Base-by-base conservation (phyloP, 2,797 vertebrate genomes). In the Darevskia nairensis region DNA sequence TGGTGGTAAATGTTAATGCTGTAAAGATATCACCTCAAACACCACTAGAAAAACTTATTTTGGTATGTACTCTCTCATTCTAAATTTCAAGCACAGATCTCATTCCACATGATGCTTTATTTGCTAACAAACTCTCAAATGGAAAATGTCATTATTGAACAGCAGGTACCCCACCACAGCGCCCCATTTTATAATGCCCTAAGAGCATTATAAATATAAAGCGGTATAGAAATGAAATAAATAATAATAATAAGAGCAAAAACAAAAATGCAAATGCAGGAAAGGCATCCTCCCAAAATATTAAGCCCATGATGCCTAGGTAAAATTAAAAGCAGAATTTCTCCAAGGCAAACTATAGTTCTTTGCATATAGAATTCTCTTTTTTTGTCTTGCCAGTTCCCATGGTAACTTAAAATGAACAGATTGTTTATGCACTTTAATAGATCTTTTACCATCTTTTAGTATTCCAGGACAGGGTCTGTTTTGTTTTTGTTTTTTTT, bases 351-450 rank as follows among this genome's bases (percentile, higher is more conserved):
- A 95, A 95, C 91, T 85, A 80, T 78, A 92, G 80, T 92, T 95
- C 88, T 95, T 95, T 94, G 77, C 92, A 95, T 95, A 92, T 92
- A 91, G 59, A 55, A 91, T 83, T 89, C 89, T 1, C 88, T 84
- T 59, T 87, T 64, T 88, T 93, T 75, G 0, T 89, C 91, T 93
- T 96, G 95, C 85, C 80, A 92, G 96, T 97, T 96, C 91, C 96
- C 92, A 96, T 92, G 93, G 94, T 85, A 96, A 96, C 95, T 11
- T 90, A 93, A 93, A 94, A 95, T 68, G 95, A 96, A 96, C 93
- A 94, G 94, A 94, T 93, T 95, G 94, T 94, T 95, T 95, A 92
- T 85, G 92, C 93, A 94, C 93, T 96, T 96, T 90, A 94, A 89
- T 94, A 95, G 94, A 91, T 92, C 94, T 94, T 90, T 92, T 93